Conservation (phyloP, 2,888 invertebrate genomes). For the Phyto melanocephala region DNA sequence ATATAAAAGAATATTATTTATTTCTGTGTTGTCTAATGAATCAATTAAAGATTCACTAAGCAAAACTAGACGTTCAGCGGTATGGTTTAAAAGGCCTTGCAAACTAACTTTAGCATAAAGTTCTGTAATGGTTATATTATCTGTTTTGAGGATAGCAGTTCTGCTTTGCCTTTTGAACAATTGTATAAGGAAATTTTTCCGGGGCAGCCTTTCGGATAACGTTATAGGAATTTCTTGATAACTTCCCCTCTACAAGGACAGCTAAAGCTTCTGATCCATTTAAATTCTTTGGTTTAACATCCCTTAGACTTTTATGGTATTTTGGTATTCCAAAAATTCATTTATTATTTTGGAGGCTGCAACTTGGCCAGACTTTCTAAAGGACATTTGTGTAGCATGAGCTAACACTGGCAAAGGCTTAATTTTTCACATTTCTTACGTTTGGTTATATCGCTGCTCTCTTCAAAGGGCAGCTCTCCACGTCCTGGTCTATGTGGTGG, state of each 20-base stretch:
- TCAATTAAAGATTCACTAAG: slow-evolving; percentile 50
- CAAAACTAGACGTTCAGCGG: slow-evolving; percentile 57
- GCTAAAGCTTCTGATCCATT: slow-evolving; percentile 66
- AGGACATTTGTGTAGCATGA: slow-evolving; percentile 32
- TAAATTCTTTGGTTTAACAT: neutral
- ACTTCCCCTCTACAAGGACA: slow-evolving; percentile 67
- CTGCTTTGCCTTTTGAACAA: slow-evolving; percentile 67
- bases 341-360: slow-evolving; percentile 24
- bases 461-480: neutral
- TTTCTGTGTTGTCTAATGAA: slow-evolving; percentile 36
- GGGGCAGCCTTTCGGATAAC: slow-evolving; percentile 67
- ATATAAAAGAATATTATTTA: slow-evolving; percentile 24
- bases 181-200: slow-evolving; percentile 68
- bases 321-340: neutral
- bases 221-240: slow-evolving; percentile 68
- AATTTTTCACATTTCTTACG: neutral
- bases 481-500: neutral
- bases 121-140: slow-evolving; percentile 63
- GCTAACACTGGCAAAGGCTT: neutral
- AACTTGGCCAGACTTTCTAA: slow-evolving; percentile 40
- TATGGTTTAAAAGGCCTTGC: slow-evolving; percentile 66
- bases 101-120: slow-evolving; percentile 62
- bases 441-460: neutral
- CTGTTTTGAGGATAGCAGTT: slow-evolving; percentile 62
- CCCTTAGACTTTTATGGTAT: neutral